Conservation (phyloP, 1,140 invertebrate genomes). For the Aethina tumida region DNA sequence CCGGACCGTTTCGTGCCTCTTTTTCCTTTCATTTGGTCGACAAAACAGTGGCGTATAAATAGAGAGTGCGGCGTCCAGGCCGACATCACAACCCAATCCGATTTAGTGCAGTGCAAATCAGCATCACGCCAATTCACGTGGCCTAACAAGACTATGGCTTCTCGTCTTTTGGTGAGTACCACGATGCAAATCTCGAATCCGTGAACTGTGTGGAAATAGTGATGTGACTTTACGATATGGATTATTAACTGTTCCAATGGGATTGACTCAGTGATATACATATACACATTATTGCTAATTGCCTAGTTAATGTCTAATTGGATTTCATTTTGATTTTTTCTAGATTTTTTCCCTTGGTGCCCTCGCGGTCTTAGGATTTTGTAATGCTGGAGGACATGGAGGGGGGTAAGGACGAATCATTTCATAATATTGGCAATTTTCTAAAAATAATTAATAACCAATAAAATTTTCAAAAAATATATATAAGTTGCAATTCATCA, state of each 20-base stretch:
- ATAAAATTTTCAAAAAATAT: too few species aligned
- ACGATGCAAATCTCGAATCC: too few species aligned
- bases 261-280: too few species aligned
- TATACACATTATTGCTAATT: neutral
- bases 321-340: slow-evolving; percentile 8
- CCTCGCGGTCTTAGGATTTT: slow-evolving; percentile 20
- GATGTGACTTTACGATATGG: too few species aligned
- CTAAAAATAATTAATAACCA: neutral
- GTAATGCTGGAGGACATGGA: slow-evolving; percentile 19
- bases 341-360: slow-evolving; percentile 27
- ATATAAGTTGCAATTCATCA: too few species aligned
- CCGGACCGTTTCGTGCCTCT: slow-evolving; percentile 15
- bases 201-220: too few species aligned
- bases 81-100: slow-evolving; percentile 21
- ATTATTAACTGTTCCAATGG: too few species aligned
- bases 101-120: slow-evolving; percentile 25
- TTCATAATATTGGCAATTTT: too few species aligned
- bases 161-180: slow-evolving; percentile 21
- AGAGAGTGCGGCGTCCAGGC: slow-evolving; percentile 14
- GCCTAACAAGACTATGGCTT: slow-evolving; percentile 22
- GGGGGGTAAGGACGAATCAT: slow-evolving; percentile 16
- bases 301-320: slow-evolving; percentile 4
- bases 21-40: slow-evolving; percentile 26
- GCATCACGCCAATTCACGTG: slow-evolving; percentile 15
- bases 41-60: slow-evolving; percentile 28